Evolutionary conservation across 2,888 invertebrate genomes (phyloP), one percentile per base, ranked within the genome.

Genomic region (Pheosia tremula): DNA sequence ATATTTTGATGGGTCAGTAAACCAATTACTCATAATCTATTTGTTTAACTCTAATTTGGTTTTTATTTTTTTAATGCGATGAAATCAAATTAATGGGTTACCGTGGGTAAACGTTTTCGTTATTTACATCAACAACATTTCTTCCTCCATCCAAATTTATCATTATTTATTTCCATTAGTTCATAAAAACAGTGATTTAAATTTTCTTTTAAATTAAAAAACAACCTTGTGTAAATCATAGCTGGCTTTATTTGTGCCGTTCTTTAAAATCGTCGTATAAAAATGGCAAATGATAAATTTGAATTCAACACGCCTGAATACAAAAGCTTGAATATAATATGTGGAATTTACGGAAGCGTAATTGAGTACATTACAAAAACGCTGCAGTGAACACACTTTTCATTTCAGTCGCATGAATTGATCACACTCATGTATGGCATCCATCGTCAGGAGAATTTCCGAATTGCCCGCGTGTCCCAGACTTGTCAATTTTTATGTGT

Each of bases 401-500:
- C 59, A 60, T 75, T 73, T 71, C 63, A 66, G 69, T 39, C 57
- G 41, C 56, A 47, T 73, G 74, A 71, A 61, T 75, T 73, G 66
- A 73, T 71, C 66, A 47, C 52, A 65, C 57, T 24, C 64, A 66
- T 66, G 70, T 62, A 60, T 59, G 63, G 72, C 8, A 43, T 63
- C 39, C 45, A 62, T 63, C 67, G 69, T 67, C 72, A 64, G 59
- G 58, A 59, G 60, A 67, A 65, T 73, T 71, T 66, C 61, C 47
- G 60, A 64, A 64, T 69, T 61, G 58, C 54, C 59, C 61, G 47
- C 62, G 45, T 60, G 59, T 61, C 58, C 67, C 54, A 55, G 52
- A 24, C 24, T 56, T 72, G 70, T 76, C 70, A 70, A 41, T 66
- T 72, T 78, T 79, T 78, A 69, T 60, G 72, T 82, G 82, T 77